phyloP scores from a whole-genome alignment of 2,888 invertebrate genomes.

The Xylophagus ater region DNA sequence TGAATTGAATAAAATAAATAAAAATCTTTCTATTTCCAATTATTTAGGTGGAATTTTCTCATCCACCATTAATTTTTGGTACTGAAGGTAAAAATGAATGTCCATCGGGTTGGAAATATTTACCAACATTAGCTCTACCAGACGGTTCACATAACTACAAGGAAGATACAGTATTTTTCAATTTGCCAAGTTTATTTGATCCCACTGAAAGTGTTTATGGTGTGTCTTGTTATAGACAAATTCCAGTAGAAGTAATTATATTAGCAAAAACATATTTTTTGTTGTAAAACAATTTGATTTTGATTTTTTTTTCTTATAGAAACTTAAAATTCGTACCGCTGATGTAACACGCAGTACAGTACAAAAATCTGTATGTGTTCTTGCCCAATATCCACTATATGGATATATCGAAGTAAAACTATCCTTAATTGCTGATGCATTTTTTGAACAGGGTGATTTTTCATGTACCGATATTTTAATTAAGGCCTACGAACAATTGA shows the following conservation, averaged over 20 bases:
- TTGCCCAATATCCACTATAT: constrained; percentile 82
- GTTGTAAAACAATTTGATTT: not conserved
- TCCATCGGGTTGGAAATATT: constrained; percentile 85
- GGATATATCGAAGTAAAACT: constrained; percentile 92
- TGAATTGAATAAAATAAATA: too few relatives aligned
- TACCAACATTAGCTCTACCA: constrained; percentile 92
- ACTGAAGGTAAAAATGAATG: constrained; percentile 53
- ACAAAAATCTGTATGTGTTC: constrained; percentile 94
- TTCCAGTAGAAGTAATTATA: constrained; percentile 89
- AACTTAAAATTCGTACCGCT: constrained; percentile 80
- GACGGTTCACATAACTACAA: constrained; percentile 97
- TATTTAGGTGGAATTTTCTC: constrained; percentile 76
- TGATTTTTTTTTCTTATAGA: constrained; percentile 45
- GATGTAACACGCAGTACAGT: constrained; percentile 96
- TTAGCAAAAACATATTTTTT: constrained; percentile 5
- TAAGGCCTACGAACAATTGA: constrained; percentile 86
- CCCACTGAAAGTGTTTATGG: constrained; percentile 84
- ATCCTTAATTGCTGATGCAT: constrained; percentile 91
- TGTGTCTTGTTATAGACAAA: constrained; percentile 95
- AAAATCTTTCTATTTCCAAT: constrained; percentile 11
- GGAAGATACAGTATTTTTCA: constrained; percentile 92
- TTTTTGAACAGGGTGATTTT: constrained; percentile 92
- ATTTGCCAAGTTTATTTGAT: constrained; percentile 77
- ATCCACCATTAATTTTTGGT: constrained; percentile 76
- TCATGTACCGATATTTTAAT: constrained; percentile 76